Evolutionary conservation across 1,140 invertebrate genomes (phyloP).

Genomic region (Zaprionus taronus): DNA sequence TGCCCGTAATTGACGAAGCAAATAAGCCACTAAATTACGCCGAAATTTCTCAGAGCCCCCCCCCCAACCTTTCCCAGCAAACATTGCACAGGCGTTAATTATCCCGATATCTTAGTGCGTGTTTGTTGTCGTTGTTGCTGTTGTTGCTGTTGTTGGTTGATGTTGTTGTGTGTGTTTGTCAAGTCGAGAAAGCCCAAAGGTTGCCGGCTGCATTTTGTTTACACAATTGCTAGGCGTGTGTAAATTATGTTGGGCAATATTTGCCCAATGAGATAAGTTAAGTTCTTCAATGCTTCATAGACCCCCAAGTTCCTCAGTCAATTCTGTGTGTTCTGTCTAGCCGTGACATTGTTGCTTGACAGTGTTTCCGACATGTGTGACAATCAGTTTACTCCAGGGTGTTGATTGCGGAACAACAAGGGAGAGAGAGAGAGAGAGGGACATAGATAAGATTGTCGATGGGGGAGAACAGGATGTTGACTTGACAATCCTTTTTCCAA

Average conservation of each 20-base stretch:
- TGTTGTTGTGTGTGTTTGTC: conserved; percentile 35
- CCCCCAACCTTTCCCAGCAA: conserved; percentile 23
- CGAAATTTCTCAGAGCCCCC: conserved; percentile 61
- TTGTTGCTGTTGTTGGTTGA: conserved; percentile 8
- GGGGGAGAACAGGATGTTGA: not conserved
- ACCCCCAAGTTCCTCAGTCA: conserved; percentile 24
- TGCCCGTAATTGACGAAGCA: conserved; percentile 28
- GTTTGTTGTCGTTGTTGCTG: conserved; percentile 41
- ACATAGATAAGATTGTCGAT: conserved; percentile 12
- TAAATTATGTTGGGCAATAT: conserved; percentile 80
- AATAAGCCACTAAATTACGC: conserved; percentile 80
- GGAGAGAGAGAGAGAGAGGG: not conserved
- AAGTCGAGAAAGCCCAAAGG: conserved; percentile 51
- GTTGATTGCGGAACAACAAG: not conserved
- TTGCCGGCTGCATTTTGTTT: conserved; percentile 79
- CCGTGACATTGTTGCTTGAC: conserved; percentile 60
- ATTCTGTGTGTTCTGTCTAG: conserved; percentile 36
- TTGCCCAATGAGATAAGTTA: conserved; percentile 57
- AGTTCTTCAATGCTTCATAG: conserved; percentile 61
- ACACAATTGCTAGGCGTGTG: conserved; percentile 68
- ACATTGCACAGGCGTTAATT: conserved; percentile 66
- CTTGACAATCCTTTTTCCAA: not conserved
- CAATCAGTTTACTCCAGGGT: conserved; percentile 20
- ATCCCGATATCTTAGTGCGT: conserved; percentile 59
- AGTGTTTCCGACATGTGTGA: conserved; percentile 39